phyloP scores from a whole-genome alignment of 1,140 invertebrate genomes.

The Delia radicum region DNA sequence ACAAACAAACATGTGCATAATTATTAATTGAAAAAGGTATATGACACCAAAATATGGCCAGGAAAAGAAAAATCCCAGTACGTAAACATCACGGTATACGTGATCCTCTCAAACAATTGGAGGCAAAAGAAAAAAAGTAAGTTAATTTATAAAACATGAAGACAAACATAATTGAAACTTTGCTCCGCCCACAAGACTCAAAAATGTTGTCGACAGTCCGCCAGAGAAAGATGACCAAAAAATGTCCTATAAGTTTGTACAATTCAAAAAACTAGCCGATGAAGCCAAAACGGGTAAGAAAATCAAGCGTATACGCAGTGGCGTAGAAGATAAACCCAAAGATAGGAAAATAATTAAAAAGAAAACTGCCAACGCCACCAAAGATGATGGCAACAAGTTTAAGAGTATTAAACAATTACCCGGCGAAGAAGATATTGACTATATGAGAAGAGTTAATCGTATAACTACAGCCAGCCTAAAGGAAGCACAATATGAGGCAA shows the following conservation, averaged over 20 bases:
- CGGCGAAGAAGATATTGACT: constrained; percentile 57
- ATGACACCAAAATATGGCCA: constrained; percentile 35
- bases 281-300: constrained; percentile 45
- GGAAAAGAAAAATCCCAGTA: constrained; percentile 51
- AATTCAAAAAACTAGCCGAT: constrained; percentile 45
- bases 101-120: constrained; percentile 50
- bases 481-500: constrained; percentile 61
- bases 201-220: constrained; percentile 50
- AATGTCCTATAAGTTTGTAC: constrained; percentile 44
- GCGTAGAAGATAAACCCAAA: constrained; percentile 42
- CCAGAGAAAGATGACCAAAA: constrained; percentile 44
- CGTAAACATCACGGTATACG: constrained; percentile 53
- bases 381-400: constrained; percentile 21
- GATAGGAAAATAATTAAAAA: constrained; percentile 22
- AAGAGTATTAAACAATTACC: constrained; percentile 51
- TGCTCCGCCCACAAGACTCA: constrained; percentile 34
- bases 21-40: neutral
- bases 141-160: neutral
- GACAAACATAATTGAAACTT: neutral
- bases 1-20: constrained; percentile 17
- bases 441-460: constrained; percentile 58
- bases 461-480: constrained; percentile 59
- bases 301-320: constrained; percentile 34
- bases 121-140: constrained; percentile 45
- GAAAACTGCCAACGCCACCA: neutral